These are phyloP conservation scores for Notocelia uddmanniana DNA, from an alignment of 2,888 invertebrate species.

Conservation along the genomic window DNA sequence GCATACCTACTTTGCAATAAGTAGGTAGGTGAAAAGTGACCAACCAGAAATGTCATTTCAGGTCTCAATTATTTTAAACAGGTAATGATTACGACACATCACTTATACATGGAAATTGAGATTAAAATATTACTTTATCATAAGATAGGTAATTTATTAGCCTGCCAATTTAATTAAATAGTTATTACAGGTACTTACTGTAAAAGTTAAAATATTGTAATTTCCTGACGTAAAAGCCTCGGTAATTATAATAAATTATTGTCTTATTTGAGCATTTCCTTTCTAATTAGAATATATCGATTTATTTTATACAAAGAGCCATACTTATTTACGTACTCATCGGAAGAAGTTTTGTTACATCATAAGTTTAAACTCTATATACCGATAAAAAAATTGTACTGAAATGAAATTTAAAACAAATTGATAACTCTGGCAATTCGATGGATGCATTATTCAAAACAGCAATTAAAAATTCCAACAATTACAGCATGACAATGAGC, in stretches of 20 bases:
- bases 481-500: background rate
- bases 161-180: background rate
- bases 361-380: constrained; percentile 5
- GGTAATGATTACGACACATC: background rate
- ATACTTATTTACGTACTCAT: constrained; percentile 12
- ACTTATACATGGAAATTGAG: background rate
- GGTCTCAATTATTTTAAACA: background rate
- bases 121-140: background rate
- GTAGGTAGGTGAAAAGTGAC: no score
- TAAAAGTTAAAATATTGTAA: constrained; percentile 3
- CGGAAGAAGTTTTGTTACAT: background rate
- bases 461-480: background rate
- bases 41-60: background rate
- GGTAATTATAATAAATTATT: background rate
- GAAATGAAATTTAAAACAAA: background rate
- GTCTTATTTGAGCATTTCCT: background rate
- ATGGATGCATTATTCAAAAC: constrained; percentile 22
- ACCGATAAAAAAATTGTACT: background rate
- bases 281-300: background rate
- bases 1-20: background rate
- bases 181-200: background rate
- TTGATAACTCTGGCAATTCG: background rate
- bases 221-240: background rate
- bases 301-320: background rate
- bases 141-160: no score